Evolutionary conservation across 1,140 invertebrate species (phyloP), one percentile per base, ranked within the genome.

Genomic region (Melanaphis sacchari): DNA sequence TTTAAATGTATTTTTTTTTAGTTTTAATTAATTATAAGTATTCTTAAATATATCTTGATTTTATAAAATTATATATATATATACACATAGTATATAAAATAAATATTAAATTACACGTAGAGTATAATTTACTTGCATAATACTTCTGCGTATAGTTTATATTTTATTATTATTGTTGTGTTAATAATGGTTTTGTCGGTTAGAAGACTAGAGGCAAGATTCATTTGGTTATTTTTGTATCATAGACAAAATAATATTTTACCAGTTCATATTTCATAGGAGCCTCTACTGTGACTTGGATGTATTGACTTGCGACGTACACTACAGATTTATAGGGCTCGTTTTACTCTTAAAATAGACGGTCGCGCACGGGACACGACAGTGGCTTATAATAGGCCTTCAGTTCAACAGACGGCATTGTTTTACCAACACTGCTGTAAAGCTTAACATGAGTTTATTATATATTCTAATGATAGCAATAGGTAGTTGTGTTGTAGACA

Each of bases 261-360:
- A 93, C 91, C 46, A 93, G 91, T 84, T 93, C 91, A 93, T 93
- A 93, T 93, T 93, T 93, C 91, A 54, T 93, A 52, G 43, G 11
- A 81, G 49, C 66, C 11, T 81, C 90, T 36, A 36, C 31, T 49
- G 66, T 26, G 26, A 38, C 21, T 46, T n/a, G 41, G 59, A n/a
- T 36, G 43, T 82, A 46, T 92, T 38, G 90, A 81, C 66, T 81
- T 49, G 38, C 24, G 9, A 90, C 89, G 38, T n/a, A 90, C 49
- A 54, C 89, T 52, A 36, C 88, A 38, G 88, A 89, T 89, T 82
- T 82, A 82, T 38, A 81, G 40, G 91, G 76, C 66, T 93, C 46
- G 38, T 40, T 85, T 85, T 93, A 93, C 81, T 46, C 91, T 93
- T 54, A 84, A 93, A 93, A 93, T 93, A 93, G 91, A 93, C 66